Evolutionary conservation across 2,113 vertebrate species (phyloP), one percentile per base, ranked within the genome.

Genomic region (Paraplagusia blochii): DNA sequence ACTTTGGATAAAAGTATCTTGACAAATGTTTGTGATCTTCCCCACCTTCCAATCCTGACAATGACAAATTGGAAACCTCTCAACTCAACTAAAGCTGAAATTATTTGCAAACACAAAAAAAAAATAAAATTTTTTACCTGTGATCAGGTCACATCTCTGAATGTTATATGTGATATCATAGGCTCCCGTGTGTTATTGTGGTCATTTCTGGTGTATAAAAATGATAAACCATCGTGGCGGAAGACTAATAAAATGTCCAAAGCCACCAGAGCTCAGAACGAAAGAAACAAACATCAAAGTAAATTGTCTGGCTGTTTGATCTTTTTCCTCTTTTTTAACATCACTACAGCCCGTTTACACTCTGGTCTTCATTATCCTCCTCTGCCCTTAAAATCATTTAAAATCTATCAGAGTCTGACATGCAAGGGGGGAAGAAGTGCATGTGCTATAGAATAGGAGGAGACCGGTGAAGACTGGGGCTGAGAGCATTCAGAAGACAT

Each of bases 281-380:
- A 79, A 78, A 74, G 72, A 82, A 59, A 80, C 66, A 66, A 72
- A 89, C 81, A 84, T 88, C 85, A 88, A 86, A 89, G 85, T 81
- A 66, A 58, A 69, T 58, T 53, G 61, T 63, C 56, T 58, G 49
- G 36, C 60, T 74, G 80, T 86, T 89, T 90, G 82, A 88, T 88
- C 85, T 85, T 70, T 74, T 81, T 76, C 58, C 58, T 49, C 59
- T 61, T 74, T 74, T 79, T 79, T 60, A 72, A 74, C 74, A 83
- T 85, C 38, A 68, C 58, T 80, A 73, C 60, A 61, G 75, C 70
- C 79, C 61, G 38, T 85, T 88, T 74, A 74, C 69, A 70, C 79
- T 85, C 83, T 85, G 80, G 73, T 83, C 80, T 80, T 86, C 76
- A 85, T 86, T 85, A 85, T 78, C 71, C 74, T 77, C 63, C 66